Evolutionary conservation across 2,888 invertebrate genomes (phyloP).

Genomic region (Brachyopa scutellaris): DNA sequence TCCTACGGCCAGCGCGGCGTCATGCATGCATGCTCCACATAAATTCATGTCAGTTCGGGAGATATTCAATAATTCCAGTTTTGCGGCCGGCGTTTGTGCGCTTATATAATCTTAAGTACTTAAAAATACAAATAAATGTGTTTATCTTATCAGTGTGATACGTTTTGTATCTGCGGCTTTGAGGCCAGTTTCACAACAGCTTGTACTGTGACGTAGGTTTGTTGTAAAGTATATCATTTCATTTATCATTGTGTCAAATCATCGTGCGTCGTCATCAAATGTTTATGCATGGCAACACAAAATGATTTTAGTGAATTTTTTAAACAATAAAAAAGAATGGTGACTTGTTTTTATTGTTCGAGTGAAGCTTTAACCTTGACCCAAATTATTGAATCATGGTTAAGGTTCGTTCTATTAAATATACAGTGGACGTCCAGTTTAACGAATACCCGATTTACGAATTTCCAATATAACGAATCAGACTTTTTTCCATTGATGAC

Average conservation of each 20-base stretch:
- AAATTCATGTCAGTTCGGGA: constrained; percentile 12
- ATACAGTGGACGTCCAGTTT: too few species aligned
- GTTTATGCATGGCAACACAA: background rate
- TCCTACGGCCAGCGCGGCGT: background rate
- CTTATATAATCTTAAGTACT: constrained; percentile 29
- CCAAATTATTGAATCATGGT: background rate
- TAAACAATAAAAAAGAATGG: background rate
- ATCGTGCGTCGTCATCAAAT: constrained; percentile 6
- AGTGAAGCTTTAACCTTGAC: background rate
- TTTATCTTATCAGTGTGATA: constrained; percentile 34
- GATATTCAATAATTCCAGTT: background rate
- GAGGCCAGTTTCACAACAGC: background rate
- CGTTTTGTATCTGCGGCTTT: constrained; percentile 1
- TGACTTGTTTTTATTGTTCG: background rate
- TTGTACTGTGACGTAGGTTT: constrained; percentile 1
- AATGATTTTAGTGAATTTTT: background rate
- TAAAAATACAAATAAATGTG: constrained; percentile 7
- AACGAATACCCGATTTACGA: too few species aligned
- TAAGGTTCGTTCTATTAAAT: background rate
- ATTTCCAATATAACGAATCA: too few species aligned
- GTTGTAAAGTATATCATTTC: background rate
- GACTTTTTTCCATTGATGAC: too few species aligned
- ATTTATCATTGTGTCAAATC: background rate
- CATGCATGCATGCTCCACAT: constrained; percentile 31
- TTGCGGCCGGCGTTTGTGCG: constrained; percentile 12